phyloP scores from a whole-genome alignment of 1,140 invertebrate species.

The Leguminivora glycinivorella region DNA sequence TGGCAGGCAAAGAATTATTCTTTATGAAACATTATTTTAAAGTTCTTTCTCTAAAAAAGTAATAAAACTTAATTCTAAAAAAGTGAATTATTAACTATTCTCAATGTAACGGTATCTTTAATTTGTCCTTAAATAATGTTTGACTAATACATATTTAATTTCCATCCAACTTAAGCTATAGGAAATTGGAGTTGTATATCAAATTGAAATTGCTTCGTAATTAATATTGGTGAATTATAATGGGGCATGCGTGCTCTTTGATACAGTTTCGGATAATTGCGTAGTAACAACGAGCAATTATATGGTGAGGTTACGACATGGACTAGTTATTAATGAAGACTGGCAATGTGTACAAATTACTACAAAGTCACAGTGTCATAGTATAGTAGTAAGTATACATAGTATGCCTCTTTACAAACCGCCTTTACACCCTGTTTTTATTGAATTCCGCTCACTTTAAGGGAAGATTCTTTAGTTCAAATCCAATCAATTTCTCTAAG shows the following conservation, averaged over 20 bases:
- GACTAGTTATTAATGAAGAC: background rate
- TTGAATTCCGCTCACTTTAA: too few species aligned
- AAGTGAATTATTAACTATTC: too few species aligned
- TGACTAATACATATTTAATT: background rate
- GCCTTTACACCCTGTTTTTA: too few species aligned
- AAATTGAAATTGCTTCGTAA: background rate
- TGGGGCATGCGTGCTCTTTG: background rate
- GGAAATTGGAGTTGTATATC: background rate
- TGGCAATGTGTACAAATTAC: background rate
- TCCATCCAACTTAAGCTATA: background rate
- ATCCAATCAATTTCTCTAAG: too few species aligned
- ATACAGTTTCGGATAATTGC: background rate
- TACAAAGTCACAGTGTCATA: background rate
- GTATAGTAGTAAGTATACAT: too few species aligned
- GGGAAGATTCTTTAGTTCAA: too few species aligned
- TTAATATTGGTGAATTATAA: slow-evolving; percentile 2
- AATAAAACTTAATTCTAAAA: too few species aligned
- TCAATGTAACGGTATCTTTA: too few species aligned
- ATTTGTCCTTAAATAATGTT: background rate
- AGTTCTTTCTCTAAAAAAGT: too few species aligned
- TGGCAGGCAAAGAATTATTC: too few species aligned
- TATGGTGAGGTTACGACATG: background rate
- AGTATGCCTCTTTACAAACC: too few species aligned
- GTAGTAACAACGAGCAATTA: background rate
- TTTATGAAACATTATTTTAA: too few species aligned